These are phyloP conservation scores for Myzus persicae DNA, from an alignment of 1,140 invertebrate species.

Conservation along the genomic window DNA sequence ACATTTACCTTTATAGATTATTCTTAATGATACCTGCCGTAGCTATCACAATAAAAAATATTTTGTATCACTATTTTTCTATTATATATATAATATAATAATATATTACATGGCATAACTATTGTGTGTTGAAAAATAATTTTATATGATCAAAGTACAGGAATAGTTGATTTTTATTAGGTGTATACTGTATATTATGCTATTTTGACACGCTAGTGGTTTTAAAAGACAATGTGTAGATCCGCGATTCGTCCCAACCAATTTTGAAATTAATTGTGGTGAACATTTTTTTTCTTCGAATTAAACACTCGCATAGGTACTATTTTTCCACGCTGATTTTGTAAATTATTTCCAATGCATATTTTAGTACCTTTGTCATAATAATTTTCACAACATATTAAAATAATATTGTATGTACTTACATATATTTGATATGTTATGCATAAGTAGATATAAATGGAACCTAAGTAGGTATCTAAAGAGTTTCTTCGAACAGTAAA, in stretches of 20 bases:
- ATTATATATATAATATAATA: no score
- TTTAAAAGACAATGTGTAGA: slow-evolving; percentile 2
- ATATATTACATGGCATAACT: not conserved
- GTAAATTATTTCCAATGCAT: not conserved
- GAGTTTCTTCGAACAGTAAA: not conserved
- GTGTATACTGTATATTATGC: not conserved
- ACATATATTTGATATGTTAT: not conserved
- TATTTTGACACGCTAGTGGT: not conserved
- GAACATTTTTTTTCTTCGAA: not conserved
- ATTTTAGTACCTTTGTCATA: not conserved
- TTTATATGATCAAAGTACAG: not conserved
- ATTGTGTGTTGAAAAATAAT: slow-evolving; percentile 20
- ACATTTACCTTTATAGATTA: slow-evolving; percentile 29
- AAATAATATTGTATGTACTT: not conserved
- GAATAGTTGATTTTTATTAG: not conserved
- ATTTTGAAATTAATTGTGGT: slow-evolving; percentile 30
- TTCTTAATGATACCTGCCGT: slow-evolving; percentile 25
- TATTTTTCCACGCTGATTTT: not conserved
- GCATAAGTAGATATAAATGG: not conserved
- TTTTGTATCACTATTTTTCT: not conserved
- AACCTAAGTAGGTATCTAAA: no score
- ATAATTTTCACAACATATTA: not conserved
- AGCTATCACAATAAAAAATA: slow-evolving; percentile 8
- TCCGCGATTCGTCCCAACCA: not conserved
- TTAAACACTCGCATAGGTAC: not conserved